Percentiles rank a stretch among this genome's conserved stretches.
Conservation (phyloP, 2,888 invertebrate species). For the Xestia sexstrigata region DNA sequence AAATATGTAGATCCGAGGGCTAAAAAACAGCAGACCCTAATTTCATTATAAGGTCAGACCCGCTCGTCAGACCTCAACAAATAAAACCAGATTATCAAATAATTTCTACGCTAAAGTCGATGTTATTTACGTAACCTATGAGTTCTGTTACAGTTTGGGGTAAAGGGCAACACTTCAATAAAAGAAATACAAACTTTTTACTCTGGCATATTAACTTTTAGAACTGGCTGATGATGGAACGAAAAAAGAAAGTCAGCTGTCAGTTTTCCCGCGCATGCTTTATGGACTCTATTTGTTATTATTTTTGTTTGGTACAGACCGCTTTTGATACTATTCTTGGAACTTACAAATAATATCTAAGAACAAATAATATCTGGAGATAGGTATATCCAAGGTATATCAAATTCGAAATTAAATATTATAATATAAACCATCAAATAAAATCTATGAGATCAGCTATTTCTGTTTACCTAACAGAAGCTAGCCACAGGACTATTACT, state of each 20-base stretch:
- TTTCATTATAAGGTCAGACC: conserved; percentile 36
- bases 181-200: conserved; percentile 29
- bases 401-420: too few species aligned
- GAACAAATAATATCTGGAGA: too few species aligned
- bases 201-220: conserved; percentile 17
- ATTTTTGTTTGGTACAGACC: not conserved
- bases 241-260: conserved; percentile 34
- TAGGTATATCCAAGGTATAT: too few species aligned
- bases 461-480: conserved; percentile 16
- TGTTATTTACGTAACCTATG: conserved; percentile 35
- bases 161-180: conserved; percentile 5
- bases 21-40: conserved; percentile 41
- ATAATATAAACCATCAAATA: conserved; percentile 2
- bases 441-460: conserved; percentile 31
- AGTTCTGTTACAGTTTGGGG: conserved; percentile 3
- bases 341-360: not conserved
- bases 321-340: not conserved
- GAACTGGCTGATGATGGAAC: conserved; percentile 22
- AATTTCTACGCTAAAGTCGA: conserved; percentile 26
- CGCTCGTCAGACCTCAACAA: conserved; percentile 40
- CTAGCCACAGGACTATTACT: conserved; percentile 44
- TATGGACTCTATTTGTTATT: not conserved
- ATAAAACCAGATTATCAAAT: conserved; percentile 49
- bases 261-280: conserved; percentile 38
- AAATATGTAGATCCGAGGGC: conserved; percentile 25